Base-by-base conservation (phyloP, 2,113 vertebrate genomes). In the Sinocyclocheilus rhinocerous region DNA sequence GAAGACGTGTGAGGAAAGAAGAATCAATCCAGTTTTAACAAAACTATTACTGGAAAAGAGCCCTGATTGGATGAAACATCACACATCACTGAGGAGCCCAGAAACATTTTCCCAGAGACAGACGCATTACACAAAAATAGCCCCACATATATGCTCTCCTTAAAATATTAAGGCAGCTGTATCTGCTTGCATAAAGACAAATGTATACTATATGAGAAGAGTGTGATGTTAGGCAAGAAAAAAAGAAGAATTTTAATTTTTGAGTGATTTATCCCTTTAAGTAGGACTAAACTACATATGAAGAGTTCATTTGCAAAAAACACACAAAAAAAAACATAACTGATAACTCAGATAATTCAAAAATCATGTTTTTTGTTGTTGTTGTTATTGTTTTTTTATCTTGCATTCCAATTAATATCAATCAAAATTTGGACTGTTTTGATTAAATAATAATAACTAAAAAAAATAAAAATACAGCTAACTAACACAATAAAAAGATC, bases 1-100 rank as follows among this genome's bases (percentile, higher is more conserved):
- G 45, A 45, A 85, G 72, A 85, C 76, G 73, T 89, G 76, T 88
- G 9, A 89, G 81, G 88, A 76, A 89, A 81, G 72, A 88, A 45
- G 72, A 89, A 55, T 82, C 76, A 81, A 16, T 57, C 75, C 84
- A 84, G 70, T 16, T 80, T 81, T 11, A 76, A 57, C 87, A 86
- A 39, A 36, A 84, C 61, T 79, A 65, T 84, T 70, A 57, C 8
- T 72, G 79, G 86, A 84, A 70, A 20, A 86, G 22, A 80, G 15
- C 22, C 20, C 16, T 48, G 69, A 88, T 13, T 77, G 76, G 76
- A 69, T 78, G 36, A 52, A 83, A 18, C 4, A 18, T 39, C 45
- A 39, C 9, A 26, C 52, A 76, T 29, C 15, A 61, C 33, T 59
- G 24, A 26, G 45, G 6, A 29, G 48, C 2, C 16, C 39, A 52